phyloP scores from a whole-genome alignment of 2,888 invertebrate genomes.

The Mimas tiliae region DNA sequence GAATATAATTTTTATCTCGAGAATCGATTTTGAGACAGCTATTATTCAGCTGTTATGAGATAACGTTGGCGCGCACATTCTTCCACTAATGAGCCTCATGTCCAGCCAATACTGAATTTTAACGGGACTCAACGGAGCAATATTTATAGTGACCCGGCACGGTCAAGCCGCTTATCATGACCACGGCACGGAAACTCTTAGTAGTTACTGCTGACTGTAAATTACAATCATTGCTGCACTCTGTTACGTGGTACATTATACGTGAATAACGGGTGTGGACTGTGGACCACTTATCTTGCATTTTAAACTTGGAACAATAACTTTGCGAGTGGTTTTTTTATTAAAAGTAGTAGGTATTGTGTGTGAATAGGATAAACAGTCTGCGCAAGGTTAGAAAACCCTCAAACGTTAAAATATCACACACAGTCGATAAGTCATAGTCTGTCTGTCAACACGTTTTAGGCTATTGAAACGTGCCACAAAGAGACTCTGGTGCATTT shows the following conservation, averaged over 20 bases:
- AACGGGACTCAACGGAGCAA: constrained; percentile 59
- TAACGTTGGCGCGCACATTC: constrained; percentile 25
- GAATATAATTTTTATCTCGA: constrained; percentile 9
- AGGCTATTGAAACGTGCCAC: too few relatives aligned
- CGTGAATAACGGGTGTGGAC: constrained; percentile 13
- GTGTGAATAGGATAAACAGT: too few relatives aligned
- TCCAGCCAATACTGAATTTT: constrained; percentile 56
- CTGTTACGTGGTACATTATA: constrained; percentile 32
- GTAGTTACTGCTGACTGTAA: constrained; percentile 50
- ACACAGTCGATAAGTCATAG: too few relatives aligned
- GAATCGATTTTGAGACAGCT: constrained; percentile 21
- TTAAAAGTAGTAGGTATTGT: too few relatives aligned
- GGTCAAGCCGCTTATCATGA: constrained; percentile 56
- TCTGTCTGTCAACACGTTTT: too few relatives aligned
- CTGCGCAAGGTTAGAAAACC: too few relatives aligned
- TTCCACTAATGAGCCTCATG: constrained; percentile 51
- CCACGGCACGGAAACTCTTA: constrained; percentile 48
- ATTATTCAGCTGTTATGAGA: constrained; percentile 20
- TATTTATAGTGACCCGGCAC: constrained; percentile 67
- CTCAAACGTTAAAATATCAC: too few relatives aligned
- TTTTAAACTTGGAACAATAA: background rate
- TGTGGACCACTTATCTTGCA: background rate
- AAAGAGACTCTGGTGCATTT: too few relatives aligned
- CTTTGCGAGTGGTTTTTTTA: background rate
- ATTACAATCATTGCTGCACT: constrained; percentile 44